Evolutionary conservation across 2,888 invertebrate genomes (phyloP).

Genomic region (Latrodectus hesperus): DNA sequence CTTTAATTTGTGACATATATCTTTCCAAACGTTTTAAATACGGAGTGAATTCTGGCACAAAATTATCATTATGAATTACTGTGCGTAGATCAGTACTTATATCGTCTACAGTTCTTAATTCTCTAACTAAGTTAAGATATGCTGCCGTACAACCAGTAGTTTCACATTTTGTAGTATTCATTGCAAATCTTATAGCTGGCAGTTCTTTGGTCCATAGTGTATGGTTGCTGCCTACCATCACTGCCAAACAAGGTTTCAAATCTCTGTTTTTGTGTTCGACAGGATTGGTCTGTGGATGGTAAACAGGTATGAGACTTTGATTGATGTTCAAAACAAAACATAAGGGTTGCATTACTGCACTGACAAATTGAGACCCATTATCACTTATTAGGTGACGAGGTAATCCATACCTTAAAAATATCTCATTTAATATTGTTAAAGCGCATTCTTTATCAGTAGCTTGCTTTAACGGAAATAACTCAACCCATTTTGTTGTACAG

Average conservation of each 20-base stretch:
- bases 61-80: conserved; percentile 25
- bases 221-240: conserved; percentile 24
- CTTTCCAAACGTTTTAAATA: too few relatives aligned
- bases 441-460: conserved; percentile 11
- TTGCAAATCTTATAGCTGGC: conserved; percentile 25
- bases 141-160: conserved; percentile 14
- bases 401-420: conserved; percentile 41
- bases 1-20: too few relatives aligned
- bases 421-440: conserved; percentile 8
- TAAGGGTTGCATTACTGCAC: conserved; percentile 3
- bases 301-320: conserved; percentile 20
- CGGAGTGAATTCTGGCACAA: conserved; percentile 6
- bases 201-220: conserved; percentile 10
- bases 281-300: conserved; percentile 52
- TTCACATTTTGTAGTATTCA: conserved; percentile 23
- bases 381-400: conserved; percentile 37
- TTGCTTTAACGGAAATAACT: conserved; percentile 23
- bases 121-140: conserved; percentile 24
- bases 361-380: conserved; percentile 23
- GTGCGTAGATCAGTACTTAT: background rate
- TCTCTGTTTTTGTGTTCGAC: conserved; percentile 42
- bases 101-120: conserved; percentile 27
- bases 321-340: background rate
- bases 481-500: conserved; percentile 6
- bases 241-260: conserved; percentile 30